A percentile compares a stretch with the other conserved stretches of the same genome.
These are phyloP conservation scores for Romanogobio albipinnatus DNA, from an alignment of 2,113 vertebrate species.

Conservation along the genomic window DNA sequence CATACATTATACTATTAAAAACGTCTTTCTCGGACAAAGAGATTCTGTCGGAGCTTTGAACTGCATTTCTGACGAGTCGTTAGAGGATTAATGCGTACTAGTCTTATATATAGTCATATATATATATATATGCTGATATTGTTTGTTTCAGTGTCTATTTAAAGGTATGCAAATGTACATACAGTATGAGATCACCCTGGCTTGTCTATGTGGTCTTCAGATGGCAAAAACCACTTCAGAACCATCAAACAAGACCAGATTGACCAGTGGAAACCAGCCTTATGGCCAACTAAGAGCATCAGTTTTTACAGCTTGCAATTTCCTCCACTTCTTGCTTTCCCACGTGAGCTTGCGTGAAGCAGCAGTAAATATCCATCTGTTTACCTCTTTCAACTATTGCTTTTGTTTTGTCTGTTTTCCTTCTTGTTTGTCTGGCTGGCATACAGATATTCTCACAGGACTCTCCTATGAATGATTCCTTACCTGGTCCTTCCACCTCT, in stretches of 20 bases:
- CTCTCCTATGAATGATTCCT: background rate
- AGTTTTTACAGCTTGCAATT: background rate
- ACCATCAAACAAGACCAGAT: background rate
- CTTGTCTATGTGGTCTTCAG: background rate
- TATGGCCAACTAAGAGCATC: background rate
- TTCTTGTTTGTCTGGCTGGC: conserved; percentile 18
- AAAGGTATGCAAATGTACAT: background rate
- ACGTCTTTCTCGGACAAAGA: background rate
- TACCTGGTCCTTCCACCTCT: background rate
- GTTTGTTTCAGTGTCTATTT: background rate
- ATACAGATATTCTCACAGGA: background rate
- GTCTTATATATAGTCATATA: background rate
- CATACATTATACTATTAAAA: conserved; percentile 11
- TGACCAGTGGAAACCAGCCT: conserved; percentile 5
- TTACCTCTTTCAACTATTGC: background rate
- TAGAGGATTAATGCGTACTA: background rate
- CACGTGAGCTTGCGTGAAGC: conserved; percentile 1
- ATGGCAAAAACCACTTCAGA: background rate
- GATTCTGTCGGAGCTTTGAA: background rate
- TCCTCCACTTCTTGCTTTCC: background rate
- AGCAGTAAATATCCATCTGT: conserved; percentile 10
- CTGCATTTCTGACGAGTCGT: background rate
- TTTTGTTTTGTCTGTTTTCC: background rate
- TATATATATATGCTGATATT: background rate
- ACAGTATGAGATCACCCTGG: background rate